Evolutionary conservation across 2,113 vertebrate species (phyloP).

Genomic region (Dromiciops gliroides): DNA sequence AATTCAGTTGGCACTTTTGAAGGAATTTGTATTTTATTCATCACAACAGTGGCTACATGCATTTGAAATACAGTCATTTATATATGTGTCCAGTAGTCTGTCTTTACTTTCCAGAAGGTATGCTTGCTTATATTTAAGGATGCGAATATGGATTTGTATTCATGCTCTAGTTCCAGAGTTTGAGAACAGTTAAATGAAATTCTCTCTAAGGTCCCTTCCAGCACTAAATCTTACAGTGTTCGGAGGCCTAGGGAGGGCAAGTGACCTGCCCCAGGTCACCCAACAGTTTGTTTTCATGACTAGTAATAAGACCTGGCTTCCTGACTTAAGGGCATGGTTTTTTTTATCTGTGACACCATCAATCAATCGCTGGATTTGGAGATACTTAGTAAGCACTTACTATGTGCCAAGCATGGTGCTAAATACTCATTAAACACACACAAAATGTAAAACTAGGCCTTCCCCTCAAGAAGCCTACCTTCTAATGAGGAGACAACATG

Average conservation of each 20-base stretch:
- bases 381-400: not conserved
- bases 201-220: not conserved
- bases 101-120: not conserved
- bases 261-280: not conserved
- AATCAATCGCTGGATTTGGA: not conserved
- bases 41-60: not conserved
- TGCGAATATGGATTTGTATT: not conserved
- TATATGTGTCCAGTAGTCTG: not conserved
- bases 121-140: not conserved
- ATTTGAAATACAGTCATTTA: not conserved
- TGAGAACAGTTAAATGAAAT: not conserved
- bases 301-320: not conserved
- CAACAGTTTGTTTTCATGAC: not conserved
- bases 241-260: fast-evolving
- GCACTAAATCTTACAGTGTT: not conserved
- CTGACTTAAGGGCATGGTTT: not conserved
- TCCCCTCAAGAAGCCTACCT: not conserved
- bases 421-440: not conserved
- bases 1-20: not conserved
- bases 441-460: not conserved
- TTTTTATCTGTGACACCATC: not conserved
- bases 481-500: not conserved
- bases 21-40: not conserved
- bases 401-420: too few species aligned
- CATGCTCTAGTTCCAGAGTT: not conserved